These are phyloP conservation scores for Glyphotaelius pellucidus DNA, from an alignment of 2,888 invertebrate genomes.

Conservation along the genomic window DNA sequence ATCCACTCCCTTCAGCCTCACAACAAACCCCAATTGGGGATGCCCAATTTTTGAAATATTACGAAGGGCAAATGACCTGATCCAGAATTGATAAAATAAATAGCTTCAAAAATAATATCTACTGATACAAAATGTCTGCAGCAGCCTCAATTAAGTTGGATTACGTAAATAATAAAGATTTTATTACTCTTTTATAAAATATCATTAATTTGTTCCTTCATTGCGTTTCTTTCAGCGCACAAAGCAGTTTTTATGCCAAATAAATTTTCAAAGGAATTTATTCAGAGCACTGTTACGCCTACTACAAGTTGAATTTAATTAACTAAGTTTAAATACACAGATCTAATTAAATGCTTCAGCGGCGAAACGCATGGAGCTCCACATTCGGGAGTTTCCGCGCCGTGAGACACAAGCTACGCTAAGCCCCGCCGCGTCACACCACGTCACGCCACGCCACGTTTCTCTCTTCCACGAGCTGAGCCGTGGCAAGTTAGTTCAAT, in stretches of 20 bases:
- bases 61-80: too few relatives aligned
- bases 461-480: not conserved
- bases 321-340: not conserved
- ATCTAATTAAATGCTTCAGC: not conserved
- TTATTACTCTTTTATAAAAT: too few relatives aligned
- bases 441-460: not conserved
- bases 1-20: too few relatives aligned
- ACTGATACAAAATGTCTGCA: too few relatives aligned
- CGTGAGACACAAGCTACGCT: not conserved
- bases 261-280: not conserved
- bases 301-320: not conserved
- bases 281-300: not conserved
- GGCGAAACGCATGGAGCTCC: not conserved
- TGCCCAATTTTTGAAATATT: too few relatives aligned
- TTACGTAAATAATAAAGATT: too few relatives aligned
- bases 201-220: too few relatives aligned
- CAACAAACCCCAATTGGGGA: too few relatives aligned
- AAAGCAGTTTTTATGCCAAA: not conserved
- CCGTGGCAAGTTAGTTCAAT: not conserved
- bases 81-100: too few relatives aligned
- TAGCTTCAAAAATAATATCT: too few relatives aligned
- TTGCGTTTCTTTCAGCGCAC: too few relatives aligned
- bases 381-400: not conserved
- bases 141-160: too few relatives aligned
- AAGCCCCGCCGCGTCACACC: not conserved